Evolutionary conservation across 2,797 vertebrate genomes (phyloP).

Genomic region (Micromesistius poutassou): DNA sequence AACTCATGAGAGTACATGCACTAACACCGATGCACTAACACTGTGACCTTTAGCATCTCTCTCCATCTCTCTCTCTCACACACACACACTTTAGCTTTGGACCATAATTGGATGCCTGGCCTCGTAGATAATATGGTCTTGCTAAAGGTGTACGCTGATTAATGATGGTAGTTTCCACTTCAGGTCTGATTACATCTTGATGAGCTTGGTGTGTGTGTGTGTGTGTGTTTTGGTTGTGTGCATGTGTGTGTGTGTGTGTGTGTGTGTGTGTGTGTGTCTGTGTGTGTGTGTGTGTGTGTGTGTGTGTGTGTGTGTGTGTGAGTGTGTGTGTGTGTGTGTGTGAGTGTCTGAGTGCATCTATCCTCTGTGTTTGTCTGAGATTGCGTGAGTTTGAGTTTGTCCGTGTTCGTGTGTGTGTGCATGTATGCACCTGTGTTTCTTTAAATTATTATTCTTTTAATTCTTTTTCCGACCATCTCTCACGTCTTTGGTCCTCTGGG

Average conservation of each 20-base stretch:
- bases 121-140: neutral
- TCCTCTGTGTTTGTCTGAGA: no score
- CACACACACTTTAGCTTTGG: conserved; percentile 7
- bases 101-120: conserved; percentile 3
- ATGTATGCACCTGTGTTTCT: neutral
- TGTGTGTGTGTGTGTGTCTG: neutral
- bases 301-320: no score
- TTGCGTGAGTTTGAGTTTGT: neutral
- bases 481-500: neutral
- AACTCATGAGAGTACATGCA: neutral
- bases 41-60: neutral
- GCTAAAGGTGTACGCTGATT: conserved; percentile 10
- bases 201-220: neutral
- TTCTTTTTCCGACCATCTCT: neutral
- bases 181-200: no score
- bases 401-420: neutral
- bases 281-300: neutral
- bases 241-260: neutral
- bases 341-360: neutral
- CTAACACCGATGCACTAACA: neutral
- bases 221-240: no score
- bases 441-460: neutral
- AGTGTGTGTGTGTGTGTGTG: no score
- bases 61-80: neutral
- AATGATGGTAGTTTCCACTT: neutral